Evolutionary conservation across 2,888 invertebrate genomes (phyloP), one percentile per base, ranked within the genome.

Genomic region (Lasioglossum lativentre): DNA sequence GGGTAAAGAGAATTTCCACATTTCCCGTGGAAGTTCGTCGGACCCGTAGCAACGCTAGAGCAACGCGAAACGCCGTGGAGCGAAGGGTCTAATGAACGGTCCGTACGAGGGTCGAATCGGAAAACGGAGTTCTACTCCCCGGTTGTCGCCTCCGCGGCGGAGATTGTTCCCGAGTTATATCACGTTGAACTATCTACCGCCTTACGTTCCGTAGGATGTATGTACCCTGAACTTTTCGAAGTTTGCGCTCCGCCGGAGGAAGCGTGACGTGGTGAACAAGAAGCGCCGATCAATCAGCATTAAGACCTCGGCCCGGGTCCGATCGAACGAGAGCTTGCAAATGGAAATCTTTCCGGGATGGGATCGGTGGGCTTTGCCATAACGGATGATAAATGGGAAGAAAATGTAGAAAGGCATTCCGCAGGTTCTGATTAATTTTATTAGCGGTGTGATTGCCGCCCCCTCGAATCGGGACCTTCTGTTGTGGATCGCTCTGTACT

Each of bases 31-130:
- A 80, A 88, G 75, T 79, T 56, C n/a, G n/a, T 75, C 56, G 34
- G 71, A 52, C 45, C 66, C 45, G 5, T 79, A 10, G 52, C 8
- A n/a, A 0, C 52, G 23, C 52, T 2, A 6, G 30, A 30, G 27
- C 63, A 30, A 16, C 63, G 63, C 52, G 52, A n/a, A 52, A 16
- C 30, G 27, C 63, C 27, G 80, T 70, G 89, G 79, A 42, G 56
- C 87, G 81, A 83, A 80, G 83, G 87, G 75, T 87, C 82, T 90
- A 90, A 90, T 90, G 89, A 90, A 90, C 89, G 85, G 78, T 88
- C 78, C 78, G 89, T 83, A 90, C 83, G 89, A 87, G 84, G 75
- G 75, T 80, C 89, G 90, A 90, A 89, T 90, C 85, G 76, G 72
- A 78, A 82, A 89, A 70, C 66, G 71, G 75, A 84, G 78, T 83